Evolutionary conservation across 2,113 vertebrate genomes (phyloP).

Genomic region (Scalopus aquaticus): DNA sequence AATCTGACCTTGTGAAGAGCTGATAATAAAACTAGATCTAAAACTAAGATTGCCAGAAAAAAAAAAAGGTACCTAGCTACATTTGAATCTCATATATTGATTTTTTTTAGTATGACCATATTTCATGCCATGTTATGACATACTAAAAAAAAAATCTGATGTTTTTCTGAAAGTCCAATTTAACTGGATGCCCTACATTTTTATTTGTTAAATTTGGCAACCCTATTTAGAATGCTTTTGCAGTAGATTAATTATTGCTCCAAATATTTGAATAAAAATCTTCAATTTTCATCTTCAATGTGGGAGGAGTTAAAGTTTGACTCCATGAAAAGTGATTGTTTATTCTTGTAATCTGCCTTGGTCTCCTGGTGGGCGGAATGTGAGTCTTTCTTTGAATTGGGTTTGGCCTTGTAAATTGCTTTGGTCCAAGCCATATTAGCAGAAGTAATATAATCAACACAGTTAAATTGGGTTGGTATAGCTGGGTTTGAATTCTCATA

Average conservation of each 20-base stretch:
- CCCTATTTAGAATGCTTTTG: not conserved
- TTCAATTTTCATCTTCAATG: not conserved
- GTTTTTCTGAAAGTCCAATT: slow-evolving; percentile 10
- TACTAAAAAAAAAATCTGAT: not conserved
- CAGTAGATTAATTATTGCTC: not conserved
- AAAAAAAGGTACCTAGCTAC: not conserved
- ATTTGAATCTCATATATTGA: not conserved
- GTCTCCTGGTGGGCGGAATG: not conserved
- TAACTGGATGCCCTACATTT: not conserved
- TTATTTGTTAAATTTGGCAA: slow-evolving; percentile 18
- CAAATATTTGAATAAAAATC: not conserved
- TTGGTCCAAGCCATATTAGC: not conserved
- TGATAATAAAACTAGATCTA: not conserved
- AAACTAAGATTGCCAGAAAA: slow-evolving; percentile 2
- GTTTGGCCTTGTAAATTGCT: not conserved
- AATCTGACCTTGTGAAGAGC: not conserved
- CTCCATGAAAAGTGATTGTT: not conserved
- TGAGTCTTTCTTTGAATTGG: not conserved
- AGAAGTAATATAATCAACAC: not conserved
- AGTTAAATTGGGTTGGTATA: not conserved
- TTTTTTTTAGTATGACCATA: not conserved
- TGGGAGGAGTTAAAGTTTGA: not conserved
- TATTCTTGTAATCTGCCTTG: not conserved
- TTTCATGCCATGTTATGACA: not conserved
- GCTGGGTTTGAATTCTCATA: not conserved